phyloP scores from a whole-genome alignment of 2,888 invertebrate species.

The Lasius fuliginosus region DNA sequence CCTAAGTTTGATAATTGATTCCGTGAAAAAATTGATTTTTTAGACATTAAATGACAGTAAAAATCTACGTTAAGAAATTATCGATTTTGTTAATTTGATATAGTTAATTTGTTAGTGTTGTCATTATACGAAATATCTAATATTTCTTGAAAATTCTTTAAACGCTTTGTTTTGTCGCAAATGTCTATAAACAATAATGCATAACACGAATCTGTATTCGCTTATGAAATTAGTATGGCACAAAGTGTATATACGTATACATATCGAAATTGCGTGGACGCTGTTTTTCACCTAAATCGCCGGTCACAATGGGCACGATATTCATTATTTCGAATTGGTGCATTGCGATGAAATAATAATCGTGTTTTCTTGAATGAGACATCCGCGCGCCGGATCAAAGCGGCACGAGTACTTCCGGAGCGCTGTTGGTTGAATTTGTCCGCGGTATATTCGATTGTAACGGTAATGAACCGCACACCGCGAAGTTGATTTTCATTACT shows the following conservation, averaged over 20 bases:
- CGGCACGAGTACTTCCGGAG: conserved; percentile 17
- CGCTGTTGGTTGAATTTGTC: not conserved
- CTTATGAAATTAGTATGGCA: not conserved
- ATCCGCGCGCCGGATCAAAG: conserved; percentile 19
- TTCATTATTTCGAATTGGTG: conserved; percentile 46
- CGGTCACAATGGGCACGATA: conserved; percentile 3
- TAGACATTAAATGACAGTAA: not conserved
- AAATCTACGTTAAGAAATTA: not conserved
- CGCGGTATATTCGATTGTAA: conserved; percentile 33
- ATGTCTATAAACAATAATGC: conserved; percentile 9
- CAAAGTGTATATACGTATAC: not conserved
- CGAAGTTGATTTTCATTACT: conserved; percentile 50
- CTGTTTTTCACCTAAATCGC: conserved; percentile 21
- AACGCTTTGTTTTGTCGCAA: conserved; percentile 6
- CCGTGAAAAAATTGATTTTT: not conserved
- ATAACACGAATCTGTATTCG: conserved; percentile 5
- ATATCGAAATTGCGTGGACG: conserved; percentile 1
- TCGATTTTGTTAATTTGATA: not conserved
- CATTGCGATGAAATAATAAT: conserved; percentile 44
- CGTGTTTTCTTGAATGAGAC: conserved; percentile 43
- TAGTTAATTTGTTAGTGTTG: no score
- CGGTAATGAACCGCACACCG: conserved; percentile 36
- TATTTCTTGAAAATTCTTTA: not conserved
- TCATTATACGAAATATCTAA: not conserved
- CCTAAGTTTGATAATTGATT: not conserved